Conservation (phyloP, 2,113 vertebrate species). For the Neoarius graeffei region DNA sequence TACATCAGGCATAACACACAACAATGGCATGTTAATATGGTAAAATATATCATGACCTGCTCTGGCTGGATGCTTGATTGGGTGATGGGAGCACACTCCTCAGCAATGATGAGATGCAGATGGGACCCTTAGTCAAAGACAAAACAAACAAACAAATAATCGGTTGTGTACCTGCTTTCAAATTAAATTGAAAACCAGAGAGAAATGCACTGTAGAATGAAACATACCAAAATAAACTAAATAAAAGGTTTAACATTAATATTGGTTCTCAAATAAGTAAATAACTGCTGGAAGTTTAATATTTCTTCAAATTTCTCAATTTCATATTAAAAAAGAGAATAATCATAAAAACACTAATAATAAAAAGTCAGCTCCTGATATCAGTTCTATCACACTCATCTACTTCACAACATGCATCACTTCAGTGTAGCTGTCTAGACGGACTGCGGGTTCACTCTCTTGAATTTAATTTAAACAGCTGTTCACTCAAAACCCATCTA, state of each 20-base stretch:
- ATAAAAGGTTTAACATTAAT: slow-evolving; percentile 11
- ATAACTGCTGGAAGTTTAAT: not conserved
- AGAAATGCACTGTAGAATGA: not conserved
- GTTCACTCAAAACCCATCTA: slow-evolving; percentile 59
- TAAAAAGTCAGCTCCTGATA: slow-evolving; percentile 32
- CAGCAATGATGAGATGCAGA: no score
- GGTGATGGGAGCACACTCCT: no score
- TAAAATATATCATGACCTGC: no score
- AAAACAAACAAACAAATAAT: not conserved
- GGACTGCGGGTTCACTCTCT: slow-evolving; percentile 59
- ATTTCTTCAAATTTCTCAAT: not conserved
- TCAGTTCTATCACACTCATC: slow-evolving; percentile 71
- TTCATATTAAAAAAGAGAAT: not conserved
- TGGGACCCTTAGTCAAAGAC: no score
- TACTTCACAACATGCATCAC: slow-evolving; percentile 73
- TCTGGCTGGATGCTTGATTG: no score
- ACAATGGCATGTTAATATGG: no score
- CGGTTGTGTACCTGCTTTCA: not conserved
- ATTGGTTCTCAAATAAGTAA: slow-evolving; percentile 18
- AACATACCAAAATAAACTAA: not conserved
- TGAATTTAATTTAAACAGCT: slow-evolving; percentile 78
- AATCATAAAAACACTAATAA: slow-evolving; percentile 18
- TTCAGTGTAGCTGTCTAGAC: slow-evolving; percentile 73
- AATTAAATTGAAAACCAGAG: not conserved
- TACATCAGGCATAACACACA: no score